A percentile compares a stretch with the other conserved stretches of the same genome.
phyloP scores from a whole-genome alignment of 2,888 invertebrate species.

The Tromatobia lineatoria region DNA sequence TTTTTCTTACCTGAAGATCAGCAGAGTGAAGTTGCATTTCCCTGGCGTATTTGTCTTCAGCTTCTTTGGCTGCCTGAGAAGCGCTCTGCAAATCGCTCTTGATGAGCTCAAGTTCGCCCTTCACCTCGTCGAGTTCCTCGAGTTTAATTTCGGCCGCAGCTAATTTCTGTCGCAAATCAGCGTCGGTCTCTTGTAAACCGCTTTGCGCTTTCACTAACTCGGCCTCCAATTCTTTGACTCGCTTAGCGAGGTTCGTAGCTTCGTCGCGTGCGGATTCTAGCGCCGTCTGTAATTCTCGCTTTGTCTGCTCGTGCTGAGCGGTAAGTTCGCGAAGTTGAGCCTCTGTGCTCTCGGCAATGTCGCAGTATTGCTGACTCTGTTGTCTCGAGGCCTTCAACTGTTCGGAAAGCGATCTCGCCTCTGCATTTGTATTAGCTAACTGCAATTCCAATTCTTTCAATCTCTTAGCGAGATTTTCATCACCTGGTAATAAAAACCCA shows the following conservation, averaged over 20 bases:
- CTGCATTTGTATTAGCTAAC: slow-evolving; percentile 88
- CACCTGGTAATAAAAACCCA: slow-evolving; percentile 85
- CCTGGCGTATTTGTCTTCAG: slow-evolving; percentile 93
- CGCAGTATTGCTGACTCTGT: slow-evolving; percentile 94
- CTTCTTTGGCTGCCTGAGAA: slow-evolving; percentile 88
- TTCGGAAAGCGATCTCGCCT: slow-evolving; percentile 89
- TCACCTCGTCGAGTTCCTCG: slow-evolving; percentile 88
- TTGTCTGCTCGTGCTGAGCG: slow-evolving; percentile 87
- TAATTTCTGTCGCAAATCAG: slow-evolving; percentile 86
- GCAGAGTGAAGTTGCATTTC: slow-evolving; percentile 93
- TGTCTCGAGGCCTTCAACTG: slow-evolving; percentile 91
- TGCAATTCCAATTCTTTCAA: slow-evolving; percentile 91
- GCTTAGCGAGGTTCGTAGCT: slow-evolving; percentile 87
- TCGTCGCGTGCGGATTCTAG: slow-evolving; percentile 85
- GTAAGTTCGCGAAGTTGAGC: slow-evolving; percentile 90
- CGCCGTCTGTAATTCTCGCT: slow-evolving; percentile 88
- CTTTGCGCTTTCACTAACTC: slow-evolving; percentile 90
- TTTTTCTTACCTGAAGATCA: slow-evolving; percentile 86
- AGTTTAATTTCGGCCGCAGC: slow-evolving; percentile 88
- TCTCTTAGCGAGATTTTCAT: slow-evolving; percentile 87
- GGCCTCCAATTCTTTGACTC: slow-evolving; percentile 89
- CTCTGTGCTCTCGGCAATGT: slow-evolving; percentile 94
- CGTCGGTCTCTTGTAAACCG: slow-evolving; percentile 88
- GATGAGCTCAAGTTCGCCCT: slow-evolving; percentile 88
- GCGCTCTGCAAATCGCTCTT: slow-evolving; percentile 89